Conservation (phyloP, 2,888 invertebrate genomes). For the Orthosia incerta region DNA sequence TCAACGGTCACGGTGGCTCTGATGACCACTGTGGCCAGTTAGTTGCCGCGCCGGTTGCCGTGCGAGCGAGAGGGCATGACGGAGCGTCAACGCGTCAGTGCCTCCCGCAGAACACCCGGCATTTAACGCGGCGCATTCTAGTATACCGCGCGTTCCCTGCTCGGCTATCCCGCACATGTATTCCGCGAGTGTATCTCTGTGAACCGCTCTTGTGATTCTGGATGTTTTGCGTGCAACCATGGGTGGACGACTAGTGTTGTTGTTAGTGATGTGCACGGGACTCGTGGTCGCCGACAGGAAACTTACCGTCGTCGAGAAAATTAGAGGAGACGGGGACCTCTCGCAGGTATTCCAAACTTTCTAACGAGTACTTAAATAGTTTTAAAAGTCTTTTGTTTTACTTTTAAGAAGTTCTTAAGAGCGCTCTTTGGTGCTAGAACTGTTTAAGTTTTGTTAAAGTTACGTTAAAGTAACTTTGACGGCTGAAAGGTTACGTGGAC, state of each 20-base stretch:
- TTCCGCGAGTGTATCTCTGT: constrained; percentile 82
- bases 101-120: constrained; percentile 81
- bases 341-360: constrained; percentile 92
- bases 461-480: constrained; percentile 30
- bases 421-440: constrained; percentile 34
- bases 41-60: constrained; percentile 70
- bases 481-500: constrained; percentile 26
- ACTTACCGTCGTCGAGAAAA: constrained; percentile 92
- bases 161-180: constrained; percentile 72
- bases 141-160: constrained; percentile 73
- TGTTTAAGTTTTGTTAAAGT: constrained; percentile 42
- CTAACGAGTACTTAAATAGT: constrained; percentile 66
- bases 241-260: constrained; percentile 83
- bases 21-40: constrained; percentile 77
- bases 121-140: constrained; percentile 82
- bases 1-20: constrained; percentile 77
- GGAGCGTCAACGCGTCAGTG: constrained; percentile 78
- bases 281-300: constrained; percentile 81
- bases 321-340: constrained; percentile 92
- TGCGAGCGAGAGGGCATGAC: constrained; percentile 78
- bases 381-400: constrained; percentile 52
- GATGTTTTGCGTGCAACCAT: constrained; percentile 79
- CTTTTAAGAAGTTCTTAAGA: constrained; percentile 44
- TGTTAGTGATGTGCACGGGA: constrained; percentile 83
- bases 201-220: constrained; percentile 76